A percentile compares a stretch with the other conserved stretches of the same genome.
These are phyloP conservation scores for Oncorhynchus nerka DNA, from an alignment of 2,113 vertebrate species.

Conservation along the genomic window DNA sequence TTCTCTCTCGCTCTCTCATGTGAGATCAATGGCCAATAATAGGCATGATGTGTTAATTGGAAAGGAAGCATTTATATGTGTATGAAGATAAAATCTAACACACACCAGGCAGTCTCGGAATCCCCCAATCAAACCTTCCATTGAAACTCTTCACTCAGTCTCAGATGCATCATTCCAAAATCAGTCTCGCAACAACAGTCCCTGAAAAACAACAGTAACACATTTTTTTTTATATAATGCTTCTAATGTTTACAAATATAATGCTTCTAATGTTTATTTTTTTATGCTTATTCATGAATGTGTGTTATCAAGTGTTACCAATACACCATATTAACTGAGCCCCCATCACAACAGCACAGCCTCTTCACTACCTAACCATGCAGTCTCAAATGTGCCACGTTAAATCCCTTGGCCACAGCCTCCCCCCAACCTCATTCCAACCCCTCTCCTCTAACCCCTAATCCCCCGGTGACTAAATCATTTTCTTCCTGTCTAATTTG, in stretches of 20 bases:
- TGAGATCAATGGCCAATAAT: not conserved
- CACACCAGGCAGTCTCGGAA: not conserved
- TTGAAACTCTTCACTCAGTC: not conserved
- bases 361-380: too few relatives aligned
- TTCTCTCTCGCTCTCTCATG: not conserved
- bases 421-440: conserved; percentile 30
- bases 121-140: not conserved
- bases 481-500: conserved; percentile 60
- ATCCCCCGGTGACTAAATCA: conserved; percentile 70
- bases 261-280: too few relatives aligned
- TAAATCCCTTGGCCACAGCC: not conserved
- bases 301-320: not conserved
- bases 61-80: not conserved
- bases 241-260: too few relatives aligned
- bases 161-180: not conserved
- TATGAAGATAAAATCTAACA: not conserved
- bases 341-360: too few relatives aligned
- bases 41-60: not conserved
- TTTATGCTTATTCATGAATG: not conserved
- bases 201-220: not conserved
- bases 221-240: too few relatives aligned
- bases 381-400: too few relatives aligned
- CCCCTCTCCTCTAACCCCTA: conserved; percentile 58
- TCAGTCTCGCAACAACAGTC: not conserved
- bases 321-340: too few relatives aligned